Evolutionary conservation across 1,140 invertebrate genomes (phyloP), one percentile per base, ranked within the genome.

Genomic region (Brachionus sp.): DNA sequence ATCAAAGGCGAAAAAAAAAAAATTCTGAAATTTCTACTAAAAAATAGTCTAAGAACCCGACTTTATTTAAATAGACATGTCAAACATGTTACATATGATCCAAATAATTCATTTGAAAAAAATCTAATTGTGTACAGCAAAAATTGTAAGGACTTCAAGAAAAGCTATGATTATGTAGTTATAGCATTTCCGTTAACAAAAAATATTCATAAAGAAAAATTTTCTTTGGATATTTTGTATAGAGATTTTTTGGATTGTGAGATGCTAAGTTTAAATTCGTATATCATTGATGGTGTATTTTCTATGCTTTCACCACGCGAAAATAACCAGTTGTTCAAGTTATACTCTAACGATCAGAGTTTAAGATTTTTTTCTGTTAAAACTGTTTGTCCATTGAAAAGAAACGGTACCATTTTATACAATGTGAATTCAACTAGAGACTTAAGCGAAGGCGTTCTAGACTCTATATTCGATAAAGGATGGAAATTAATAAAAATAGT

Each of bases 191-290:
- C 77, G 2, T 23, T 80, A n/a, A 80, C 77, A 39, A 80, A 66
- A 62, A 42, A 57, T 57, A 57, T 80, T 66, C n/a, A 53, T 1
- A 78, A 53, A 33, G 46, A 80, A 80, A 66, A 80, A 19, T 80
- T 80, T 42, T 6, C 19, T 9, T 44, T 80, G 6, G 77, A 80
- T 66, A 66, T 80, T 62, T 66, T 80, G 50, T 80, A 80, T 13
- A 50, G 77, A 6, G 77, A 80, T 13, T 80, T 80, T 80, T 44
- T 80, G 23, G 70, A 75, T 33, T 75, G 70, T 75, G 70, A 75
- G 46, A 9, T 75, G 39, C 23, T 46, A 46, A 3, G 2, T 5
- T 10, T 25, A 13, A 50, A 75, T 46, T 46, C 19, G 6, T 75
- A 75, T 5, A 29, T 75, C 19, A 46, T 75, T 19, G 39, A 75